These are phyloP conservation scores for Coryphaenoides rupestris DNA, from an alignment of 2,113 vertebrate genomes.

Conservation along the genomic window DNA sequence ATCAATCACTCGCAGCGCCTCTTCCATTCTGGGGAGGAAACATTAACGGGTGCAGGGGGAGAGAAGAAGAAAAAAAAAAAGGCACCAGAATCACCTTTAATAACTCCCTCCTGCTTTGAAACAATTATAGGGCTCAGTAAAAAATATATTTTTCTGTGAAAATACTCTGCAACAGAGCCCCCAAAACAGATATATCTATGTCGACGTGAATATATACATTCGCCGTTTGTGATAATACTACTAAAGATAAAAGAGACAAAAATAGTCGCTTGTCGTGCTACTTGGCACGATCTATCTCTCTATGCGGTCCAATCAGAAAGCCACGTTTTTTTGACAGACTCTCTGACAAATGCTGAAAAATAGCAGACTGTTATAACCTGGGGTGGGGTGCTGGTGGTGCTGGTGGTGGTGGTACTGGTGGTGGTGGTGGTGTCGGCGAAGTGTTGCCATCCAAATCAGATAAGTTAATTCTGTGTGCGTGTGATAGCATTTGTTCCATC, in stretches of 20 bases:
- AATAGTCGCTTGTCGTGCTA: constrained; percentile 7
- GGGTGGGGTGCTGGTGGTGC: constrained; percentile 41
- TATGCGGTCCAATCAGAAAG: constrained; percentile 49
- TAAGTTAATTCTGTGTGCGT: constrained; percentile 92
- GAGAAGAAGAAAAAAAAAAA: constrained; percentile 40
- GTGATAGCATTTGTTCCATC: constrained; percentile 89
- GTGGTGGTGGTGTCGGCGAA: constrained; percentile 48
- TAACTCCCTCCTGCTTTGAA: neutral
- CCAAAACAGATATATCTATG: neutral
- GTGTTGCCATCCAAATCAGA: constrained; percentile 94
- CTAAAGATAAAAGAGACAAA: neutral
- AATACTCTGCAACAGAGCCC: too few relatives aligned
- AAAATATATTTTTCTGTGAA: neutral
- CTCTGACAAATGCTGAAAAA: constrained; percentile 68
- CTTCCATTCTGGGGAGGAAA: constrained; percentile 37
- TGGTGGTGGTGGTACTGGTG: too few relatives aligned
- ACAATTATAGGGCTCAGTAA: neutral
- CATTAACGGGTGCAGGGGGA: constrained; percentile 31
- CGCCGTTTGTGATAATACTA: neutral
- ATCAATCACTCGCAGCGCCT: constrained; percentile 66
- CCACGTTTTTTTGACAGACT: constrained; percentile 35
- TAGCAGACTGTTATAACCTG: constrained; percentile 84
- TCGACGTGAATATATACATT: neutral
- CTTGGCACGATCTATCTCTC: constrained; percentile 45
- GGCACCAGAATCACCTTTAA: neutral